Evolutionary conservation across 2,888 invertebrate genomes (phyloP).

Genomic region (Glaucopsyche alexis): DNA sequence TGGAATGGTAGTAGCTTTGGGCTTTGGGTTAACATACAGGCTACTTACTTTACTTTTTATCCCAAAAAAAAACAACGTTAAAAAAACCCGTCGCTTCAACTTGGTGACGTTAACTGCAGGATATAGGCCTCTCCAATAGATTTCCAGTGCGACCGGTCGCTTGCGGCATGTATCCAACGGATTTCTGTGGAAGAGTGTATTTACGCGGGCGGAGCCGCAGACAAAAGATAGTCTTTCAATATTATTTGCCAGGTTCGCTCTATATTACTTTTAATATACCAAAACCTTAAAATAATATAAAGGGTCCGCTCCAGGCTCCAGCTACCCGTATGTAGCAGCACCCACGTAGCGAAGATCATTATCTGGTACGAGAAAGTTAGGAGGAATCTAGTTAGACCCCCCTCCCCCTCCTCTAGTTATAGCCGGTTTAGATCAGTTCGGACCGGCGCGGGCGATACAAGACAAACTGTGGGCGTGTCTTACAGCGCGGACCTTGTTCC

Average conservation of each 20-base stretch:
- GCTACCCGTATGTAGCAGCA: slow-evolving; percentile 49
- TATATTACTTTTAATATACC: too few relatives aligned
- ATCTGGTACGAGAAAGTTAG: slow-evolving; percentile 74
- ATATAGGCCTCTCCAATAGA: too few relatives aligned
- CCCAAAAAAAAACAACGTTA: too few relatives aligned
- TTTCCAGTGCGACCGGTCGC: too few relatives aligned
- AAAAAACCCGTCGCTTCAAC: too few relatives aligned
- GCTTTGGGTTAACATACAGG: background rate
- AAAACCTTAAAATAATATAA: background rate
- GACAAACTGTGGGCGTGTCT: slow-evolving; percentile 61
- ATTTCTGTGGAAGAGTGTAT: too few relatives aligned
- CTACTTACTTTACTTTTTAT: too few relatives aligned
- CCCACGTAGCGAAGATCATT: slow-evolving; percentile 78
- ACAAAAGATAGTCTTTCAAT: too few relatives aligned
- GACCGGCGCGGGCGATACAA: slow-evolving; percentile 73
- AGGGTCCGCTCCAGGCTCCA: slow-evolving; percentile 38
- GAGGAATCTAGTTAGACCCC: slow-evolving; percentile 73
- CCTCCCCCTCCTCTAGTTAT: slow-evolving; percentile 62
- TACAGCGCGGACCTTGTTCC: slow-evolving; percentile 39
- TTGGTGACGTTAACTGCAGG: too few relatives aligned
- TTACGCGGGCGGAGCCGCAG: too few relatives aligned
- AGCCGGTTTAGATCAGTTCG: slow-evolving; percentile 75
- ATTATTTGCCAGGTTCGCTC: too few relatives aligned
- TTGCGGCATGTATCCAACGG: too few relatives aligned
- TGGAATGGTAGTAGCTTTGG: background rate